Percentiles rank a stretch among this genome's conserved stretches.
phyloP scores from a whole-genome alignment of 1,140 invertebrate genomes.

The Ceratina calcarata region DNA sequence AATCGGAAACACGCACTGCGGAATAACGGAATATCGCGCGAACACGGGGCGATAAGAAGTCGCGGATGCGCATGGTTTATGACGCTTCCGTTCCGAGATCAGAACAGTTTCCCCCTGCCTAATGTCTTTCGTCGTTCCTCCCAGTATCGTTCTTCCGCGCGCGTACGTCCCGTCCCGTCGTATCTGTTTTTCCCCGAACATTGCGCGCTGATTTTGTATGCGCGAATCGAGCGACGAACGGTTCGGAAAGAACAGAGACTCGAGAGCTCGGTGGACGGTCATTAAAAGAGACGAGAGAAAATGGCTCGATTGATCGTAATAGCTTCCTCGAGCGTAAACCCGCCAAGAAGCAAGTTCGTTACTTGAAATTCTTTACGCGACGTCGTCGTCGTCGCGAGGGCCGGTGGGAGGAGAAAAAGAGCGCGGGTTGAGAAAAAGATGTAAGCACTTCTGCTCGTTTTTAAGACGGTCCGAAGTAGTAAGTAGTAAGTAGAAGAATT shows the following conservation, averaged over 20 bases:
- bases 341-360: not conserved
- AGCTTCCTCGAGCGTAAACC: not conserved
- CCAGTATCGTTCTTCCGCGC: slow-evolving; percentile 6
- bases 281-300: not conserved
- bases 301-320: slow-evolving; percentile 7
- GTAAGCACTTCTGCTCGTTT: slow-evolving; percentile 7
- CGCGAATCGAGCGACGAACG: too few relatives aligned
- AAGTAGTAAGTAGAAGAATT: slow-evolving; percentile 20
- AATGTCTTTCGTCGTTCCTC: slow-evolving; percentile 43
- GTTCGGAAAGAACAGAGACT: not conserved
- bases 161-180: too few relatives aligned
- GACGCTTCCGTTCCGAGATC: slow-evolving; percentile 50
- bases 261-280: not conserved
- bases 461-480: not conserved
- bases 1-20: slow-evolving; percentile 56
- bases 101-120: slow-evolving; percentile 40
- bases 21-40: slow-evolving; percentile 49
- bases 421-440: not conserved
- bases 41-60: slow-evolving; percentile 51
- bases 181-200: too few relatives aligned
- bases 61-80: slow-evolving; percentile 58
- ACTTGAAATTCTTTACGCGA: slow-evolving; percentile 1
- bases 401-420: not conserved
- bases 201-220: too few relatives aligned
- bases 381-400: not conserved